Evolutionary conservation across 2,797 vertebrate genomes (phyloP).

Genomic region (Coregonus suidteri): DNA sequence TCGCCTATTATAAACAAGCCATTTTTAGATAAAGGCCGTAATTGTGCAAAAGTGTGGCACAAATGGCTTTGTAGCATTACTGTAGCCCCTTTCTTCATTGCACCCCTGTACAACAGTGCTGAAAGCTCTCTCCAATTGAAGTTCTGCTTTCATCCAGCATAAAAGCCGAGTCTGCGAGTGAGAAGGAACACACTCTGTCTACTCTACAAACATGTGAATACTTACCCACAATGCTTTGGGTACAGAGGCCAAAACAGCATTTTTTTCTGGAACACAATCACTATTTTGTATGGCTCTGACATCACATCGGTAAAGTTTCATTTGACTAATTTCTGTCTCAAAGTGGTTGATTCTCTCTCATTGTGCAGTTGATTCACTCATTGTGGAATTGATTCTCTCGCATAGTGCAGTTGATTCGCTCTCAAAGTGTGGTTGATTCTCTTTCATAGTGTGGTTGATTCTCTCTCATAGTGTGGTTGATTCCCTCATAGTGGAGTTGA

Average conservation of each 20-base stretch:
- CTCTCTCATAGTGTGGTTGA: too few relatives aligned
- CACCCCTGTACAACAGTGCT: slow-evolving; percentile 54
- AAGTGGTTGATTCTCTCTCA: background rate
- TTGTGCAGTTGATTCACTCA: background rate
- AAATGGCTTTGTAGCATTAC: slow-evolving; percentile 77
- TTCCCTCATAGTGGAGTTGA: background rate
- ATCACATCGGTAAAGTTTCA: slow-evolving; percentile 55
- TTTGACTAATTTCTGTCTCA: slow-evolving; percentile 60
- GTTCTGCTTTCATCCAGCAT: slow-evolving; percentile 76
- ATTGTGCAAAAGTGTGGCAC: slow-evolving; percentile 76
- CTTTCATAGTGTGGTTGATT: too few relatives aligned
- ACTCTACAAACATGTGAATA: slow-evolving; percentile 62
- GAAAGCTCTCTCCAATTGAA: slow-evolving; percentile 76
- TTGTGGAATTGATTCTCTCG: background rate
- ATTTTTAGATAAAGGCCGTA: slow-evolving; percentile 73
- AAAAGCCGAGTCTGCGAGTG: slow-evolving; percentile 71
- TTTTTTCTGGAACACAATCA: slow-evolving; percentile 63
- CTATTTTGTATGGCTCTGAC: slow-evolving; percentile 50
- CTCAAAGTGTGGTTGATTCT: too few relatives aligned
- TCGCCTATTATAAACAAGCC: slow-evolving; percentile 77
- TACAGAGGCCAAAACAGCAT: slow-evolving; percentile 70
- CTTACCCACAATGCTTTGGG: slow-evolving; percentile 65
- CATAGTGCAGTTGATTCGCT: too few relatives aligned
- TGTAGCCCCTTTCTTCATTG: slow-evolving; percentile 71
- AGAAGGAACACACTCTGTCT: slow-evolving; percentile 18